A percentile compares a stretch with the other conserved stretches of the same genome.
Conservation (phyloP, 2,797 vertebrate genomes). For the Pogoniulus pusillus region DNA sequence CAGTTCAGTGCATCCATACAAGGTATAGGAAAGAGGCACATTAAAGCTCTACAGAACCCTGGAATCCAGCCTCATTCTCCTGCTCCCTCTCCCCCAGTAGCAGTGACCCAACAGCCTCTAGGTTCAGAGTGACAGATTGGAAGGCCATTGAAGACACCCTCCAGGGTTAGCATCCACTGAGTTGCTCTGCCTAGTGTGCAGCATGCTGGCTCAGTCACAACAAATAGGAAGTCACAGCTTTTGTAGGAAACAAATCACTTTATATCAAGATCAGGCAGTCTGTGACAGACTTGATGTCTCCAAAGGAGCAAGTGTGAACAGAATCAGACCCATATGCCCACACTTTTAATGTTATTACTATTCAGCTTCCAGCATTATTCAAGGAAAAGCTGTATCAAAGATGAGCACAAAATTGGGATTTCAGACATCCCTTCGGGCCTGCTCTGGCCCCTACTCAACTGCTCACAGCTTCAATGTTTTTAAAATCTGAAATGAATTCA, state of each 20-base stretch:
- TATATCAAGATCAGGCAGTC: not conserved
- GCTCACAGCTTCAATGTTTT: not conserved
- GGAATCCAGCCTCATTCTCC: not conserved
- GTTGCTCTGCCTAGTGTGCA: not conserved
- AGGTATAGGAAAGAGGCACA: not conserved
- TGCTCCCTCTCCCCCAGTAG: rapidly evolving
- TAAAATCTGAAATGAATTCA: not conserved
- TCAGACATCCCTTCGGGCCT: not conserved
- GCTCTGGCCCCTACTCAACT: not conserved
- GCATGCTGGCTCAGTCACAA: not conserved
- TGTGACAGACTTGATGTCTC: not conserved
- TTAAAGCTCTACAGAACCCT: not conserved
- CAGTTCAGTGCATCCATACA: not conserved
- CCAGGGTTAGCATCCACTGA: not conserved
- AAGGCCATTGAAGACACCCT: not conserved
- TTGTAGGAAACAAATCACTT: not conserved
- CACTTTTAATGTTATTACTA: not conserved
- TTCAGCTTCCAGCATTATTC: not conserved
- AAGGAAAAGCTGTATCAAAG: not conserved
- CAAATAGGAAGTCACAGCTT: not conserved
- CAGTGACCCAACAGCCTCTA: not conserved
- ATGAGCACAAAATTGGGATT: not conserved
- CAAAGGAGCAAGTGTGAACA: not conserved
- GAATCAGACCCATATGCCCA: not conserved
- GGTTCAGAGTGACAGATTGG: not conserved